phyloP scores from a whole-genome alignment of 2,797 vertebrate species.

The Cephalopachus bancanus region DNA sequence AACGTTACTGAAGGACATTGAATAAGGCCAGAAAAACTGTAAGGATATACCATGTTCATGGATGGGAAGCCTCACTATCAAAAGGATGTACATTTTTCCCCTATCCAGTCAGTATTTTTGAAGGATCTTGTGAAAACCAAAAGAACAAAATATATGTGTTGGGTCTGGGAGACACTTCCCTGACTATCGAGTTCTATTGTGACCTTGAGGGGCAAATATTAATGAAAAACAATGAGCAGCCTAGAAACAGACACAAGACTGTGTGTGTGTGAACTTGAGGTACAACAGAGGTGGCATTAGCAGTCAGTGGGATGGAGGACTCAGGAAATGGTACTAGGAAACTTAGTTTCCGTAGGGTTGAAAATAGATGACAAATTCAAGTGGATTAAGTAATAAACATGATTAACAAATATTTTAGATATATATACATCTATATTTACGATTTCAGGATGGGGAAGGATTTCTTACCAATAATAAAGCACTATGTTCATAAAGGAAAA shows the following conservation, averaged over 20 bases:
- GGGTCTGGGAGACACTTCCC: neutral
- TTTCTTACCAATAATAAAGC: constrained; percentile 29
- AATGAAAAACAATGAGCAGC: neutral
- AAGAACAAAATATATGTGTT: neutral
- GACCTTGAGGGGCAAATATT: neutral
- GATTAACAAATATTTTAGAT: neutral
- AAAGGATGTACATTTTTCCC: constrained; percentile 9
- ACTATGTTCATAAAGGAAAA: neutral
- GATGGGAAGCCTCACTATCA: neutral
- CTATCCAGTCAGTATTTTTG: constrained; percentile 12
- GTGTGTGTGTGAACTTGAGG: neutral
- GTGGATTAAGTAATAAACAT: constrained; percentile 9
- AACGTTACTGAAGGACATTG: constrained; percentile 15
- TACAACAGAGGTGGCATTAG: neutral
- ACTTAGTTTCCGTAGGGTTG: neutral
- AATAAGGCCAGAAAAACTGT: neutral
- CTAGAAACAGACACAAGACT: neutral
- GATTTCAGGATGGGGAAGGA: neutral
- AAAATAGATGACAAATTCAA: constrained; percentile 39
- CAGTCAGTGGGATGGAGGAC: neutral
- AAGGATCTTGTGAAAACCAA: neutral
- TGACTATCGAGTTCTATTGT: neutral
- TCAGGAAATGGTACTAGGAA: neutral
- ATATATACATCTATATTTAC: neutral
- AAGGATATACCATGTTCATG: neutral